These are phyloP conservation scores for Herminia tarsipennalis DNA, from an alignment of 2,888 invertebrate species.

Conservation along the genomic window DNA sequence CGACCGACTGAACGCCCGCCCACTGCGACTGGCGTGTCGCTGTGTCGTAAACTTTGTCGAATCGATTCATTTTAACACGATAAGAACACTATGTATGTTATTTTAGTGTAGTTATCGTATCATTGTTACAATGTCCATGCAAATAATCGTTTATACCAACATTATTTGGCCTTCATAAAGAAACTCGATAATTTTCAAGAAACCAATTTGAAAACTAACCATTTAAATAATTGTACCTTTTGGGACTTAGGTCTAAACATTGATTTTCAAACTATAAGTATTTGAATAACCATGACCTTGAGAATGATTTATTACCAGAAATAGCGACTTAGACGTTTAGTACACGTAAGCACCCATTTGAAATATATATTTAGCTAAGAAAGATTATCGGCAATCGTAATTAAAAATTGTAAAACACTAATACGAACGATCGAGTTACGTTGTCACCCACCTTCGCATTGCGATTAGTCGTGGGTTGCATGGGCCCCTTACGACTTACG, in stretches of 20 bases:
- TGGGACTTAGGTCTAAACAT: too few species aligned
- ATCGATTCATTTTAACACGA: slow-evolving; percentile 39
- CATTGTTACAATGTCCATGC: not conserved
- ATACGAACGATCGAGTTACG: not conserved
- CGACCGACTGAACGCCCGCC: slow-evolving; percentile 50
- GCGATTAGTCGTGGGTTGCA: slow-evolving; percentile 9
- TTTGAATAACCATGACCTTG: too few species aligned
- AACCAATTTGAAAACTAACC: not conserved
- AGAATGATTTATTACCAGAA: too few species aligned
- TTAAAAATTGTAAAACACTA: not conserved
- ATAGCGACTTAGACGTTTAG: too few species aligned
- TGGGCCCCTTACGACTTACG: not conserved
- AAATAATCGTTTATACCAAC: not conserved
- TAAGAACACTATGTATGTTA: slow-evolving; percentile 23
- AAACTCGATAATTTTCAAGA: too few species aligned
- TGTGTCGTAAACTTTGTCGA: slow-evolving; percentile 42
- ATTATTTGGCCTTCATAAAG: not conserved
- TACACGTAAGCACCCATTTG: too few species aligned
- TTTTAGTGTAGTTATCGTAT: slow-evolving; percentile 15
- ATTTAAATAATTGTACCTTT: too few species aligned
- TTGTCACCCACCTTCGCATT: not conserved
- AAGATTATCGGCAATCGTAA: not conserved
- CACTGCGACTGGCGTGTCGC: slow-evolving; percentile 56
- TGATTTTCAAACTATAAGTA: too few species aligned
- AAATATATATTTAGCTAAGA: too few species aligned